These are phyloP conservation scores for Cardinalis cardinalis DNA, from an alignment of 2,113 vertebrate species.

Conservation along the genomic window DNA sequence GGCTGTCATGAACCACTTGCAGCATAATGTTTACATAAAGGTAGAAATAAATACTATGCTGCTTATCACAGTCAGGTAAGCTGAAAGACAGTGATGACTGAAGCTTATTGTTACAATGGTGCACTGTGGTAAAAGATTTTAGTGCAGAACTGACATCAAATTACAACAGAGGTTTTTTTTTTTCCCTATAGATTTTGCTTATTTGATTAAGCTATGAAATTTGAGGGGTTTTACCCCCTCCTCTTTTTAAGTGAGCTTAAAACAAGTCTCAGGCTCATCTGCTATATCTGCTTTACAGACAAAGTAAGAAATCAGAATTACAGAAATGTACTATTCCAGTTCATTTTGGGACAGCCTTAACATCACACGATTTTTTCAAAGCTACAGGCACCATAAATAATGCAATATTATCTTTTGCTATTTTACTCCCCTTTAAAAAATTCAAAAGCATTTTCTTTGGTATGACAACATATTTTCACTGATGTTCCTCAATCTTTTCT, in stretches of 20 bases:
- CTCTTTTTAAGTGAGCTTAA: not conserved
- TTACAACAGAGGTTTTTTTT: not conserved
- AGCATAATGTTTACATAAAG: slow-evolving; percentile 32
- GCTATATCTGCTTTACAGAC: not conserved
- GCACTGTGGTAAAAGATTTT: not conserved
- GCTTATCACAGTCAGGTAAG: slow-evolving; percentile 9
- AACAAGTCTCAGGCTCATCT: not conserved
- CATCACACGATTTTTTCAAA: not conserved
- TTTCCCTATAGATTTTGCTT: not conserved
- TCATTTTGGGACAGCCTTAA: not conserved
- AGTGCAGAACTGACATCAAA: not conserved
- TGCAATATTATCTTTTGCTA: not conserved
- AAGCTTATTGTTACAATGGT: slow-evolving; percentile 4
- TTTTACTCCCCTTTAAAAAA: not conserved
- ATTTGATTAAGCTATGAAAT: not conserved
- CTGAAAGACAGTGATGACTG: slow-evolving; percentile 21
- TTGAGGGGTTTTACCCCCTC: not conserved
- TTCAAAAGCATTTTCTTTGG: not conserved
- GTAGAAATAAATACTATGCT: slow-evolving; percentile 20
- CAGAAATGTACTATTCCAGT: not conserved
- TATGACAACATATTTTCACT: not conserved
- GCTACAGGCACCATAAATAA: not conserved
- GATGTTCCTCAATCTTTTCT: not conserved
- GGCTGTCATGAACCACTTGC: slow-evolving; percentile 6
- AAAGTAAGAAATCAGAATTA: not conserved